Base-by-base conservation (phyloP, 2,113 vertebrate genomes). In the Oriolus oriolus region DNA sequence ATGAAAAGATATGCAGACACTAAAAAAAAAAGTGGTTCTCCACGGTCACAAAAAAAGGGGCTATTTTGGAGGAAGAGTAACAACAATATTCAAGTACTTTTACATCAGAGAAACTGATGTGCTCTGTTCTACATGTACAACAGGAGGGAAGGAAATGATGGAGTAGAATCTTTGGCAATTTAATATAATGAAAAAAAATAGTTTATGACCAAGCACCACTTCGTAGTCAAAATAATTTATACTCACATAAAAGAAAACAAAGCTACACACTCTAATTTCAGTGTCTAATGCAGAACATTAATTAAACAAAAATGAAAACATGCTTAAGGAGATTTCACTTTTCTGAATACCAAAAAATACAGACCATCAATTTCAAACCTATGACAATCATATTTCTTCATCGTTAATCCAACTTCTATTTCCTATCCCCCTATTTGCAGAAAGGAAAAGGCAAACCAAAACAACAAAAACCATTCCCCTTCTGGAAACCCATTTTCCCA, bases 171-270 rank as follows among this genome's bases (percentile, higher is more conserved):
- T 44, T 64, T 31, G 13, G 12, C 50, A 91, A 90, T 65, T 78
- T 84, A 91, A 85, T 81, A 63, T 26, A 89, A 81, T 75, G 65
- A 31, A 86, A 96, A 89, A 54, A 94, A 86, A 80, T 17, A 73
- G 14, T 64, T 95, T 68, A 90, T 86, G 59, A 88, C 24, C 6
- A 3, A 88, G 54, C 4, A 94, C 3, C 27, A 65, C 57, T 73
- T 76, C 5, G 35, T 9, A 76, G 28, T 42, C 63, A 61, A 16
- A 80, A 22, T 73, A 69, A 95, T 90, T 85, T 75, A 89, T 63
- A 80, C 8, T 53, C 35, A 52, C 15, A 80, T 30, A 63, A 54
- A 90, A 88, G 68, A 70, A 93, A 86, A 93, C 49, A 92, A 82
- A 69, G 73, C 63, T 53, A 53, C 39, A 89, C 19, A 49, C 41